A percentile compares a stretch with the other conserved stretches of the same genome.
Evolutionary conservation across 2,888 invertebrate genomes (phyloP).

Genomic region (Microctonus aethiopoides): DNA sequence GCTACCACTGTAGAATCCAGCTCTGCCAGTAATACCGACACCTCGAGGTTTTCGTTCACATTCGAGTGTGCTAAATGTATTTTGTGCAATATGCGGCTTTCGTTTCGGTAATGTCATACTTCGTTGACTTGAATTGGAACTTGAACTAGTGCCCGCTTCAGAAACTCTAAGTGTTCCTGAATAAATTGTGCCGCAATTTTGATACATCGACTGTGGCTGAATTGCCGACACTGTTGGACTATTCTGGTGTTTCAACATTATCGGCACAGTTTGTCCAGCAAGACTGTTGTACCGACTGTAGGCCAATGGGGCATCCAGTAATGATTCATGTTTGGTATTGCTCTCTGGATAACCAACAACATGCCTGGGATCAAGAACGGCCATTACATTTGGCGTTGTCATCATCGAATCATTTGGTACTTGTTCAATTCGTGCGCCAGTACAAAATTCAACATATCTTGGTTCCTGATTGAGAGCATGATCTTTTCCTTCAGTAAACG

Average conservation of each 20-base stretch:
- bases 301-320: slow-evolving; percentile 58
- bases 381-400: slow-evolving; percentile 6
- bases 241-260: slow-evolving; percentile 62
- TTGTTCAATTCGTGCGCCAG: slow-evolving; percentile 17
- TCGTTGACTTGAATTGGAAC: slow-evolving; percentile 61
- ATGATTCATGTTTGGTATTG: slow-evolving; percentile 53
- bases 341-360: slow-evolving; percentile 40
- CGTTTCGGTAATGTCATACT: slow-evolving; percentile 64
- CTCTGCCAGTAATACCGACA: slow-evolving; percentile 47
- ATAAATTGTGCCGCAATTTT: slow-evolving; percentile 64
- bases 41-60: slow-evolving; percentile 59
- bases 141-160: slow-evolving; percentile 63
- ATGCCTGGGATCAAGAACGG: slow-evolving; percentile 48
- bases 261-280: slow-evolving; percentile 65
- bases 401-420: slow-evolving; percentile 16
- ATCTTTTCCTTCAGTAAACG: slow-evolving; percentile 62
- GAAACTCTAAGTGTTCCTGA: slow-evolving; percentile 63
- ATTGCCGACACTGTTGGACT: slow-evolving; percentile 61
- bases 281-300: slow-evolving; percentile 59
- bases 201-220: slow-evolving; percentile 62
- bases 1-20: slow-evolving; percentile 61
- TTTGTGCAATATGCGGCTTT: slow-evolving; percentile 63
- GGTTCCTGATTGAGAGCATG: slow-evolving; percentile 55
- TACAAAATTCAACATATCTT: slow-evolving; percentile 54
- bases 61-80: slow-evolving; percentile 64